Conservation (phyloP, 1,140 invertebrate species). For the Spodoptera litura region DNA sequence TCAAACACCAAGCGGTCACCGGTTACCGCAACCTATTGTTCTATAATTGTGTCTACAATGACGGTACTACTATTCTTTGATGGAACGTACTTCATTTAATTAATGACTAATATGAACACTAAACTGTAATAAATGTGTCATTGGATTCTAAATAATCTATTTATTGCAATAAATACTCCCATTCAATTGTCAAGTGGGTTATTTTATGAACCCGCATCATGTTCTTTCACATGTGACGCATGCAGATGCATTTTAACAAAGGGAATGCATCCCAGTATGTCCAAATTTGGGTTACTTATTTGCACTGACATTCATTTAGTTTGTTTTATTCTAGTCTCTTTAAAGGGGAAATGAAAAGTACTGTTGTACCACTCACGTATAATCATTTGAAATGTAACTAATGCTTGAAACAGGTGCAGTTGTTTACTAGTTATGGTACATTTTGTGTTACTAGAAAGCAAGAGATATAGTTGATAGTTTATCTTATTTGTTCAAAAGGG, state of each 20-base stretch:
- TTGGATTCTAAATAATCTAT: neutral
- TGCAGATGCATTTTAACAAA: neutral
- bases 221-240: neutral
- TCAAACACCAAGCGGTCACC: too few relatives aligned
- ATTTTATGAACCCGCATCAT: neutral
- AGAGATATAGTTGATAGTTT: too few relatives aligned
- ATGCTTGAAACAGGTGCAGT: neutral
- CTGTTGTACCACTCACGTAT: neutral
- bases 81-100: too few relatives aligned
- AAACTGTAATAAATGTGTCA: neutral
- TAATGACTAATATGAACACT: too few relatives aligned
- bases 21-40: too few relatives aligned
- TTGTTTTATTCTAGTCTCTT: slow-evolving; percentile 5
- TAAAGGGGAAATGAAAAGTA: slow-evolving; percentile 1
- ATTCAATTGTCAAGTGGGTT: neutral
- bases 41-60: too few relatives aligned
- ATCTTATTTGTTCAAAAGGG: too few relatives aligned
- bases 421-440: neutral
- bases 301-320: neutral
- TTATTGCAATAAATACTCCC: neutral
- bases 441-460: neutral
- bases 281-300: neutral
- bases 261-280: neutral
- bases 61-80: too few relatives aligned
- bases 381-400: too few relatives aligned